Conservation (phyloP, 2,797 vertebrate genomes). For the Carduelis carduelis region DNA sequence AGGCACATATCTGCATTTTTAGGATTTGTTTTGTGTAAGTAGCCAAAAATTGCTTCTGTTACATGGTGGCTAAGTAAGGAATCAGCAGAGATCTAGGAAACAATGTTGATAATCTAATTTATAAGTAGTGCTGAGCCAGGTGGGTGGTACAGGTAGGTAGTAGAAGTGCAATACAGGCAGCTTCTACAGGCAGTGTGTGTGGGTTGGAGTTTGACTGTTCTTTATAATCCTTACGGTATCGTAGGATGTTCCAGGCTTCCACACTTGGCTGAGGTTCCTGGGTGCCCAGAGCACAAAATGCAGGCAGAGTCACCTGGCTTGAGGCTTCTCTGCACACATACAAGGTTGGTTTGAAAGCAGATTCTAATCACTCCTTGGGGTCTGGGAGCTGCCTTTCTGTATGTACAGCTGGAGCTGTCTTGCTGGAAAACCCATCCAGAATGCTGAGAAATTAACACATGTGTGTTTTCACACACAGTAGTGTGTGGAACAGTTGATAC, state of each 20-base stretch:
- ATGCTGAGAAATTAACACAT: background rate
- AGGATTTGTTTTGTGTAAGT: background rate
- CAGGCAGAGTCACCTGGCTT: no score
- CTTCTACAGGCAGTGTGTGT: background rate
- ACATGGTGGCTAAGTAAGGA: background rate
- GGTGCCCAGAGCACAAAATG: background rate
- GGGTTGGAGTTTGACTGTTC: background rate
- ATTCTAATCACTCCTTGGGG: background rate
- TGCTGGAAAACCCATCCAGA: background rate
- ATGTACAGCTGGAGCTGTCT: background rate
- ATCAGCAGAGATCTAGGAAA: background rate
- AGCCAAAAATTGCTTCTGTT: background rate
- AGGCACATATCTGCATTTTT: background rate
- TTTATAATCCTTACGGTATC: background rate
- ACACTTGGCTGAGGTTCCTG: background rate
- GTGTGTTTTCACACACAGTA: background rate
- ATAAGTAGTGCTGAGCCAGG: background rate
- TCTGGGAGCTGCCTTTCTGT: background rate
- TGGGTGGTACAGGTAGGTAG: background rate
- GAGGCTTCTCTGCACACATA: background rate
- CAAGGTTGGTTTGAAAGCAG: background rate
- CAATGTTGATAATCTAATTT: background rate
- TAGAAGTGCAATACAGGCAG: background rate
- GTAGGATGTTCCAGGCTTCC: background rate
- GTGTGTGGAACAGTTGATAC: background rate